phyloP scores from a whole-genome alignment of 2,113 vertebrate species.

The Siphamia tubifer region DNA sequence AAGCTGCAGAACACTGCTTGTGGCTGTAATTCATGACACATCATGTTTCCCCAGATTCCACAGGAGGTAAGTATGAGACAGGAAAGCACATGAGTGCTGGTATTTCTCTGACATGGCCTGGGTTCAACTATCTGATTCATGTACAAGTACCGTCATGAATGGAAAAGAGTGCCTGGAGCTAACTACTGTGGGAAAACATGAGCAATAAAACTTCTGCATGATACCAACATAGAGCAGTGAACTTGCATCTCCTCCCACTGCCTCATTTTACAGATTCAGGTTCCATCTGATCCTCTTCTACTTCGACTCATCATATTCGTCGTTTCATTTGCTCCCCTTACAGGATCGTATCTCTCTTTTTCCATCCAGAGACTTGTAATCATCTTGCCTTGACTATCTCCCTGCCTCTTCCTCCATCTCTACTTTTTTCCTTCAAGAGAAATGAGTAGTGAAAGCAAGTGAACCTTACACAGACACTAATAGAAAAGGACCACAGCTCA shows the following conservation, averaged over 20 bases:
- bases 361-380: neutral
- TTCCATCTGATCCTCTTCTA: no score
- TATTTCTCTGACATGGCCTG: neutral
- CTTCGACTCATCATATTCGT: no score
- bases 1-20: neutral
- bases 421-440: neutral
- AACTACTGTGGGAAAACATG: neutral
- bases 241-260: neutral
- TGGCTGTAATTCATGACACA: neutral
- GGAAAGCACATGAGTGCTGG: conserved; percentile 1
- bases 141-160: conserved; percentile 19
- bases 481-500: conserved; percentile 1
- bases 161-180: neutral
- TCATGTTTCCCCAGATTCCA: conserved; percentile 7
- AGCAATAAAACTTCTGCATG: neutral
- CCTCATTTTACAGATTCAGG: neutral
- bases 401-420: neutral
- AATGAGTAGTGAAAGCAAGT: neutral
- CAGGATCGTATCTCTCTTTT: neutral
- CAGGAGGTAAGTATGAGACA: neutral
- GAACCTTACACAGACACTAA: neutral
- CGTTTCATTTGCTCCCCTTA: neutral
- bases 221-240: neutral
- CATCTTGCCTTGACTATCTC: neutral
- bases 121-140: neutral